These are phyloP conservation scores for Phainopepla nitens DNA, from an alignment of 2,113 vertebrate species.

Conservation along the genomic window DNA sequence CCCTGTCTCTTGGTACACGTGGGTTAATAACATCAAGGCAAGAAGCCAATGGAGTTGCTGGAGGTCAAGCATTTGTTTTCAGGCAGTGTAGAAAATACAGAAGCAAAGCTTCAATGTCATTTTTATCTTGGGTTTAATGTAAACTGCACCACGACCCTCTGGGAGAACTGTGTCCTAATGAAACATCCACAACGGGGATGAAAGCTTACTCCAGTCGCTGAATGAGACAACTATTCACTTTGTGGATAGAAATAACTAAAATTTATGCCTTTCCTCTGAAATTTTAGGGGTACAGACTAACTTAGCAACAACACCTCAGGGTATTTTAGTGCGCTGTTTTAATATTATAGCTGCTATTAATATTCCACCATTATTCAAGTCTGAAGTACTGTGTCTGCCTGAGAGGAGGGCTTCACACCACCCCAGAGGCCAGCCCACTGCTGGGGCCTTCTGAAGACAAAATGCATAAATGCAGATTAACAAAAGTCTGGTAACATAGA, in stretches of 20 bases:
- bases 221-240: neutral
- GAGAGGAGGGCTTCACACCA: neutral
- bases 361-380: neutral
- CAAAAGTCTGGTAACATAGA: neutral
- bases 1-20: neutral
- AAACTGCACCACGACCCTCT: conserved; percentile 25
- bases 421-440: neutral
- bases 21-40: conserved; percentile 22
- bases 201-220: neutral
- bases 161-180: conserved; percentile 5
- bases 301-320: neutral
- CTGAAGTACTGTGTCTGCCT: neutral
- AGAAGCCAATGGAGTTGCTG: neutral
- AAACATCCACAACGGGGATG: neutral
- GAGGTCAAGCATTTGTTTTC: conserved; percentile 30
- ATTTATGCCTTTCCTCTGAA: neutral
- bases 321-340: conserved; percentile 5
- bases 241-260: neutral
- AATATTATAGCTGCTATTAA: conserved; percentile 39
- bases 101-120: conserved; percentile 44
- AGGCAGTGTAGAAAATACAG: neutral
- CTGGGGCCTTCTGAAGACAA: conserved; percentile 19
- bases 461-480: conserved; percentile 14
- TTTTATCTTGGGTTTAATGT: conserved; percentile 50
- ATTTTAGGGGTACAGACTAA: conserved; percentile 27